Percentiles rank a stretch among this genome's conserved stretches.
These are phyloP conservation scores for Euschistus heros DNA, from an alignment of 1,140 invertebrate genomes.

Conservation along the genomic window DNA sequence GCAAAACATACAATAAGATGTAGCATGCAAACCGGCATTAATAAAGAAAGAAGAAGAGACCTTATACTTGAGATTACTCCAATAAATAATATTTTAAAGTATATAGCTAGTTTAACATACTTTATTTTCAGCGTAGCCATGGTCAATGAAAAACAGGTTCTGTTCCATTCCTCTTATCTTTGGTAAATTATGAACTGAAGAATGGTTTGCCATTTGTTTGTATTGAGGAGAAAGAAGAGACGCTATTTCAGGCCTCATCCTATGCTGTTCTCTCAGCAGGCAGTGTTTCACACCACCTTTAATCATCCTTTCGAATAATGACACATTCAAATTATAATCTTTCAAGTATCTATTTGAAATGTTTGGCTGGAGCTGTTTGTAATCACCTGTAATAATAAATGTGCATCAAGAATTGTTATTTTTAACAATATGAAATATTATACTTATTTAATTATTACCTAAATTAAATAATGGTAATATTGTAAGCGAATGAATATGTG, in stretches of 20 bases:
- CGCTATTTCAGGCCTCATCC: constrained; percentile 53
- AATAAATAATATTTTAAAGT: no score
- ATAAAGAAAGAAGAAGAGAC: no score
- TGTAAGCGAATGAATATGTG: no score
- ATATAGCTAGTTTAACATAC: constrained; percentile 21
- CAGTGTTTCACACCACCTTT: constrained; percentile 45
- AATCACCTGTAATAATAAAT: constrained; percentile 47
- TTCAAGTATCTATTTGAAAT: constrained; percentile 47
- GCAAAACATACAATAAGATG: no score
- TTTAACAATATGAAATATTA: no score
- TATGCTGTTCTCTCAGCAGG: constrained; percentile 45
- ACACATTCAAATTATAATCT: constrained; percentile 46
- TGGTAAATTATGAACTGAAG: not conserved
- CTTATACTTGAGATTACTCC: no score
- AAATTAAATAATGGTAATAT: no score
- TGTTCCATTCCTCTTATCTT: not conserved
- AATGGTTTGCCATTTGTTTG: constrained; percentile 41
- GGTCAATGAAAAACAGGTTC: not conserved
- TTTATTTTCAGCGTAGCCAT: constrained; percentile 37
- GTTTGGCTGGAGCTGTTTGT: constrained; percentile 59
- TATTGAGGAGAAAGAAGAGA: constrained; percentile 50
- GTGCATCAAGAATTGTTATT: no score
- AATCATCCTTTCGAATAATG: constrained; percentile 43
- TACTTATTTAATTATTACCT: no score
- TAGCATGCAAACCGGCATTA: no score